Conservation (phyloP, 30 jellyfish, hydroid and myxozoan species). For the Chironex yamaguchii region DNA sequence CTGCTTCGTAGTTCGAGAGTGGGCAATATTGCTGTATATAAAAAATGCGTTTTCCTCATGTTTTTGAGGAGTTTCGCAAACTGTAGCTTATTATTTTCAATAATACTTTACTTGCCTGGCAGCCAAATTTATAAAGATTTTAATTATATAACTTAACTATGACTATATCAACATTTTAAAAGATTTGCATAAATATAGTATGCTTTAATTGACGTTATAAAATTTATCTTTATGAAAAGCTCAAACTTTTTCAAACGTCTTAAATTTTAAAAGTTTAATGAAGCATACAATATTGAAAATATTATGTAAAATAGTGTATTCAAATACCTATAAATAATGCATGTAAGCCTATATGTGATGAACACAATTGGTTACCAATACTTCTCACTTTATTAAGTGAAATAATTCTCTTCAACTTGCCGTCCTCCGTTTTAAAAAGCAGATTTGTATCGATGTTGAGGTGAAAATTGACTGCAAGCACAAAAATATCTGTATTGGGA, state of each 20-base stretch:
- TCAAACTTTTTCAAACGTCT: background rate
- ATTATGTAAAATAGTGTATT: background rate
- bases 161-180: no score
- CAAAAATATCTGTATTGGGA: constrained; percentile 81
- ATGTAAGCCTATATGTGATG: constrained; percentile 74
- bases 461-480: constrained; percentile 33
- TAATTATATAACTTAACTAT: no score
- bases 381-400: constrained; percentile 14
- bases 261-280: no score
- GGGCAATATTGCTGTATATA: constrained; percentile 20
- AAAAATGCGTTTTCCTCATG: constrained; percentile 11
- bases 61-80: constrained; percentile 32
- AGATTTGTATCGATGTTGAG: background rate
- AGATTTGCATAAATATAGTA: no score
- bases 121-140: no score
- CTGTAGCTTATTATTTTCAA: constrained; percentile 34
- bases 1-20: constrained; percentile 1
- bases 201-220: no score
- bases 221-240: no score
- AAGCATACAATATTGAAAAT: no score
- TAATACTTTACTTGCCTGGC: no score
- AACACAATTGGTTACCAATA: constrained; percentile 55
- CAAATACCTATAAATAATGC: constrained; percentile 76
- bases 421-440: constrained; percentile 58
- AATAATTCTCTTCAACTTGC: constrained; percentile 31